A percentile compares a stretch with the other conserved stretches of the same genome.
Evolutionary conservation across 1,140 invertebrate genomes (phyloP).

Genomic region (Leptinotarsa texana): DNA sequence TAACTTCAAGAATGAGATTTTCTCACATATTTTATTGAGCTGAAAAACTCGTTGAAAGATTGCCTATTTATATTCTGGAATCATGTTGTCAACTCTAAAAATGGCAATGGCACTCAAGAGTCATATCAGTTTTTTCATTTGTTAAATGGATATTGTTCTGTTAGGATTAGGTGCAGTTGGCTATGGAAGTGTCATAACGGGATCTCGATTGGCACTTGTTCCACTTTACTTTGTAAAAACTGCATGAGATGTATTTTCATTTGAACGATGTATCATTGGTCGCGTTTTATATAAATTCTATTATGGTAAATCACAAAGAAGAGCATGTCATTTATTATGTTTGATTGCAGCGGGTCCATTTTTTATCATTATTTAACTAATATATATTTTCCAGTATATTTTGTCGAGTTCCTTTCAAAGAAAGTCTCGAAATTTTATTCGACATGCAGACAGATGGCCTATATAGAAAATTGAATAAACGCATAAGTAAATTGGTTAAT

Average conservation of each 20-base stretch:
- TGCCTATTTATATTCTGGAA: conserved; percentile 26
- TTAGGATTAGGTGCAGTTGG: conserved; percentile 35
- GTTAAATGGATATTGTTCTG: conserved; percentile 35
- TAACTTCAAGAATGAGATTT: conserved; percentile 24
- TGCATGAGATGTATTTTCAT: neutral
- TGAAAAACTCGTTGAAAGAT: conserved; percentile 30
- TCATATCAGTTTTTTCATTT: conserved; percentile 27
- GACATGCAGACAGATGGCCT: conserved; percentile 18
- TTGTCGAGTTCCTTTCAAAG: neutral
- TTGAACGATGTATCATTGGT: neutral
- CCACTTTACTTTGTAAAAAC: conserved; percentile 21
- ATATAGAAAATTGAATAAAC: conserved; percentile 18
- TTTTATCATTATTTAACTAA: too few species aligned
- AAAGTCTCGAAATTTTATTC: conserved; percentile 9
- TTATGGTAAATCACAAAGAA: too few species aligned
- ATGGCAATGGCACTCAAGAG: conserved; percentile 22
- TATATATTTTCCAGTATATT: too few species aligned
- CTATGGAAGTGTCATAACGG: conserved; percentile 34
- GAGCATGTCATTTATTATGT: too few species aligned
- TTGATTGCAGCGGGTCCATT: too few species aligned
- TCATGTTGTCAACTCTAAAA: conserved; percentile 27
- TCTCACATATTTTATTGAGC: conserved; percentile 30
- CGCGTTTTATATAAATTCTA: neutral
- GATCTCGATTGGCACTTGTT: conserved; percentile 31
- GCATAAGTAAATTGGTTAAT: conserved; percentile 12